These are phyloP conservation scores for Drosophila murphyi DNA, from an alignment of 1,140 invertebrate genomes.

Conservation along the genomic window DNA sequence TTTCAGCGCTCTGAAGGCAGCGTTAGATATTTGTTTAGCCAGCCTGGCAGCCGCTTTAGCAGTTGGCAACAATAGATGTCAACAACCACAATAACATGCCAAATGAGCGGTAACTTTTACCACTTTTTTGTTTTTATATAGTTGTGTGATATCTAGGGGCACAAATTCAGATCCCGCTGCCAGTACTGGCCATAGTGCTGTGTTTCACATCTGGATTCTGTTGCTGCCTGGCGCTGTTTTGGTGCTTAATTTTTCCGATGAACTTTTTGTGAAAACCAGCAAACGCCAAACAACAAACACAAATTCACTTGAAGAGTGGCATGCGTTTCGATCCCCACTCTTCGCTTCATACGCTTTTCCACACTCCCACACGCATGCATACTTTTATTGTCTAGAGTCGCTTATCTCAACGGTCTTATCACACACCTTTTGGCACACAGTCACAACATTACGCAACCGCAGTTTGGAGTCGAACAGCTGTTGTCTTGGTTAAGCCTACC, in stretches of 20 bases:
- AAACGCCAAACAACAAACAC: slow-evolving; percentile 21
- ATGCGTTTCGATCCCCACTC: slow-evolving; percentile 34
- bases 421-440: slow-evolving; percentile 51
- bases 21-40: slow-evolving; percentile 44
- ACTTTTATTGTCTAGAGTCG: slow-evolving; percentile 39
- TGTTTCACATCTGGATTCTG: slow-evolving; percentile 63
- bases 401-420: slow-evolving; percentile 50
- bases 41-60: slow-evolving; percentile 27
- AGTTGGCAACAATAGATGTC: slow-evolving; percentile 51
- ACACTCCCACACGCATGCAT: not conserved
- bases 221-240: slow-evolving; percentile 29
- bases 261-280: slow-evolving; percentile 49
- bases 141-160: slow-evolving; percentile 15
- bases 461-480: slow-evolving; percentile 37
- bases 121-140: not conserved
- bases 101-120: slow-evolving; percentile 43
- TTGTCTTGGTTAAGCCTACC: slow-evolving; percentile 13
- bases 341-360: slow-evolving; percentile 18
- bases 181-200: slow-evolving; percentile 33
- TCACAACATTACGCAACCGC: slow-evolving; percentile 61
- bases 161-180: slow-evolving; percentile 39
- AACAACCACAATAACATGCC: slow-evolving; percentile 28
- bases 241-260: slow-evolving; percentile 77
- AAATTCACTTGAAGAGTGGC: slow-evolving; percentile 26
- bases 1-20: slow-evolving; percentile 20